Base-by-base conservation (phyloP, 1,140 invertebrate species). In the Latrodectus geometricus region DNA sequence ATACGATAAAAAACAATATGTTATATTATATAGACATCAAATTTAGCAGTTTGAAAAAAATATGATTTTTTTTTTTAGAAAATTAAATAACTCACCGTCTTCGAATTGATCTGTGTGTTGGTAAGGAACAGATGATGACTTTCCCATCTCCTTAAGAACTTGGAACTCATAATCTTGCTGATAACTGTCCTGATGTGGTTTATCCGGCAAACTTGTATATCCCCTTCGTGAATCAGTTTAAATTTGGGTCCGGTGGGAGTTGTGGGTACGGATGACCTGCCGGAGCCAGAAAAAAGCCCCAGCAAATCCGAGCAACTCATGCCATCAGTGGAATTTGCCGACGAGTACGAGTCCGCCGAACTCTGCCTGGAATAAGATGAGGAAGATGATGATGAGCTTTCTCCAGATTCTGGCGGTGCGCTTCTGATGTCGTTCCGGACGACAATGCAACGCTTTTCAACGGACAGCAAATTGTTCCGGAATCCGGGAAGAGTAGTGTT, bases 121-220 rank as follows among this genome's bases (percentile, higher is more conserved):
- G 94, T 93, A 75, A 96, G 91, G 87, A 94, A 93, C 7, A 96
- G 91, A 89, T 94, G 94, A 90, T 96, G 95, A 65, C 93, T 94
- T 90, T 96, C 95, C 95, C 95, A 96, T 86, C 95, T 91, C 68
- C 96, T 91, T 8, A 96, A 92, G 89, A 96, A 96, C 90, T 95
- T 95, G 56, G 95, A 95, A 76, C 95, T 95, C 83, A 96, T 91
- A 81, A 96, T 95, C 91, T 96, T 96, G 90, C 94, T 95, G 80
- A 96, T 94, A 66, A 96, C 94, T 66, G 95, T 96, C 81, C 94
- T 92, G 0, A 95, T 94, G 89, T 96, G 95, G 89, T 96, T 95
- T 72, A 96, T 92, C 88, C 94, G 94, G 92, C 95, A 96, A 54
- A 96, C 93, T 90, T 95, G 94, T 23, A 96, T 93, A 80, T 95